A percentile compares a stretch with the other conserved stretches of the same genome.
These are phyloP conservation scores for Geotrupes spiniger DNA, from an alignment of 2,888 invertebrate genomes.

Conservation along the genomic window DNA sequence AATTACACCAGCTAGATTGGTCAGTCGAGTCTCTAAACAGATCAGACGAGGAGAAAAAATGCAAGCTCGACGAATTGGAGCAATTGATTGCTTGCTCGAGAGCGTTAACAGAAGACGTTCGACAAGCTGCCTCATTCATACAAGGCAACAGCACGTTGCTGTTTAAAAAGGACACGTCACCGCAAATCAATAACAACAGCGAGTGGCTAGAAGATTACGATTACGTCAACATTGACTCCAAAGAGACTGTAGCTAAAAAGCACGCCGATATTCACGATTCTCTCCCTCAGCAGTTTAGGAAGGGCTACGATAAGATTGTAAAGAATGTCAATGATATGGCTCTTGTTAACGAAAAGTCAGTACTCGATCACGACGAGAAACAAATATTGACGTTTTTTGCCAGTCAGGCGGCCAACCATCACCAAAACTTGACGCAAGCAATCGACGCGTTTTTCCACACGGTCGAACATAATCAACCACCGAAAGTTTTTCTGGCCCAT, in stretches of 20 bases:
- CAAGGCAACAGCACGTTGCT: slow-evolving; percentile 79
- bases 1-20: slow-evolving; percentile 77
- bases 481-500: slow-evolving; percentile 88
- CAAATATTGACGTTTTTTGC: slow-evolving; percentile 85
- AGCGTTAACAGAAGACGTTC: slow-evolving; percentile 84
- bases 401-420: slow-evolving; percentile 81
- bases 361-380: slow-evolving; percentile 72
- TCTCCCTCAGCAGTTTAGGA: slow-evolving; percentile 69
- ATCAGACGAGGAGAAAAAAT: slow-evolving; percentile 48
- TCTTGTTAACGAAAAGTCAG: slow-evolving; percentile 53
- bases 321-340: slow-evolving; percentile 68
- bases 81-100: slow-evolving; percentile 84
- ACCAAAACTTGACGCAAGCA: slow-evolving; percentile 79
- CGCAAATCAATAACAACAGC: slow-evolving; percentile 48
- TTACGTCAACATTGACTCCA: slow-evolving; percentile 82
- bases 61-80: slow-evolving; percentile 79
- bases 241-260: slow-evolving; percentile 67
- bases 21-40: slow-evolving; percentile 45
- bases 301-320: slow-evolving; percentile 72
- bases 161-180: slow-evolving; percentile 62
- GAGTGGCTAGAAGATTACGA: slow-evolving; percentile 85
- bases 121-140: slow-evolving; percentile 86
- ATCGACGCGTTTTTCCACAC: slow-evolving; percentile 90
- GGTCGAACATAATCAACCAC: slow-evolving; percentile 90
- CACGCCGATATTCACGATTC: slow-evolving; percentile 72